These are phyloP conservation scores for Nymphalis c-album DNA, from an alignment of 2,888 invertebrate species.

Conservation along the genomic window DNA sequence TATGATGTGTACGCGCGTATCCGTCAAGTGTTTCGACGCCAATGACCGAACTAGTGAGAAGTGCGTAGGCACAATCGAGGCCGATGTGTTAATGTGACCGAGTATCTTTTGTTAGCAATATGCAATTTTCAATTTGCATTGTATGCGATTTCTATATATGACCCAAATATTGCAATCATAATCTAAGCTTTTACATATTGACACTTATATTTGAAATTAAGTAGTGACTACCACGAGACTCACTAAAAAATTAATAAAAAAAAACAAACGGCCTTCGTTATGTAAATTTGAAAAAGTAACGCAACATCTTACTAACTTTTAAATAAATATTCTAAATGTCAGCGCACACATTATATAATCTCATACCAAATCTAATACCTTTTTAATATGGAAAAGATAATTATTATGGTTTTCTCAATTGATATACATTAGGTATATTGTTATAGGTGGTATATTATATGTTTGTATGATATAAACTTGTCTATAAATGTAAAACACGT, in stretches of 20 bases:
- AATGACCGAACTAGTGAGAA: slow-evolving; percentile 63
- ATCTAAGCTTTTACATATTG: background rate
- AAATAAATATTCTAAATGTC: slow-evolving; percentile 17
- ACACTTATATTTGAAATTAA: background rate
- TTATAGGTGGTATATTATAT: background rate
- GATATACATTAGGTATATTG: background rate
- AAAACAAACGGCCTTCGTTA: background rate
- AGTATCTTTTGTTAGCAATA: slow-evolving; percentile 58
- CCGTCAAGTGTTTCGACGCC: slow-evolving; percentile 49
- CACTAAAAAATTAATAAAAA: background rate
- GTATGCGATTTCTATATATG: slow-evolving; percentile 49
- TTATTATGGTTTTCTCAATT: background rate
- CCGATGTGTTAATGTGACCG: slow-evolving; percentile 58
- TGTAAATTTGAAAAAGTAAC: slow-evolving; percentile 5
- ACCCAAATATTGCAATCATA: slow-evolving; percentile 24
- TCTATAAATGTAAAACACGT: slow-evolving; percentile 23
- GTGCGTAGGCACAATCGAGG: slow-evolving; percentile 69
- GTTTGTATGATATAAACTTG: slow-evolving; percentile 12
- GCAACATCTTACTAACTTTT: slow-evolving; percentile 14
- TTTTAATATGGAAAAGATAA: background rate
- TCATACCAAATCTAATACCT: background rate
- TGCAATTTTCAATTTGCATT: slow-evolving; percentile 68
- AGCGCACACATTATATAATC: slow-evolving; percentile 1
- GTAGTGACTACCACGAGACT: background rate
- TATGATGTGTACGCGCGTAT: slow-evolving; percentile 32